A percentile compares a stretch with the other conserved stretches of the same genome.
Evolutionary conservation across 2,797 vertebrate genomes (phyloP).

Genomic region (Malurus splendens): DNA sequence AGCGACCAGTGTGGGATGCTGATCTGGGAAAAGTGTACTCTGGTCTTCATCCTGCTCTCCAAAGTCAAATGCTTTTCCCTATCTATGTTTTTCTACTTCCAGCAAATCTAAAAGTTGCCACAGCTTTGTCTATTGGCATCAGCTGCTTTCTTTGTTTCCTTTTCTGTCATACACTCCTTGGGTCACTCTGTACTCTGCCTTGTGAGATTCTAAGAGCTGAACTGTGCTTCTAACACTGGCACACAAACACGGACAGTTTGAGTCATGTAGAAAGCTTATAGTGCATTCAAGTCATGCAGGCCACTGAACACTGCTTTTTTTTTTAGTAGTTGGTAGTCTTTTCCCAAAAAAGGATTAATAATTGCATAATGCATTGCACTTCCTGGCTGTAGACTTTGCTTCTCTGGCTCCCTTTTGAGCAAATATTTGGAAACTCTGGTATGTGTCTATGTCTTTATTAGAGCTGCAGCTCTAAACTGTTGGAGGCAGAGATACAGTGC

Average conservation of each 20-base stretch:
- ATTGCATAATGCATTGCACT: not conserved
- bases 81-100: not conserved
- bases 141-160: not conserved
- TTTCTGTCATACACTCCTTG: not conserved
- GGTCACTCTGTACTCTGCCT: not conserved
- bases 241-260: not conserved
- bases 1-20: not conserved
- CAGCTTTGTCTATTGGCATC: not conserved
- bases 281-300: not conserved
- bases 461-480: slow-evolving; percentile 25
- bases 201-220: not conserved
- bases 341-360: not conserved
- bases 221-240: not conserved
- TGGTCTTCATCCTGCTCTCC: not conserved
- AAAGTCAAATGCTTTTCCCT: not conserved
- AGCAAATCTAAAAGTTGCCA: not conserved
- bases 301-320: not conserved
- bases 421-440: slow-evolving; percentile 61
- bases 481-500: not conserved
- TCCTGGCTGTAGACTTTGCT: slow-evolving; percentile 12
- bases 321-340: not conserved
- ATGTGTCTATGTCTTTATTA: slow-evolving; percentile 22
- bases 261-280: not conserved
- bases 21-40: not conserved
- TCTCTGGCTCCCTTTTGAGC: slow-evolving; percentile 26